Base-by-base conservation (phyloP, 2,888 invertebrate species). In the Tinea trinotella region DNA sequence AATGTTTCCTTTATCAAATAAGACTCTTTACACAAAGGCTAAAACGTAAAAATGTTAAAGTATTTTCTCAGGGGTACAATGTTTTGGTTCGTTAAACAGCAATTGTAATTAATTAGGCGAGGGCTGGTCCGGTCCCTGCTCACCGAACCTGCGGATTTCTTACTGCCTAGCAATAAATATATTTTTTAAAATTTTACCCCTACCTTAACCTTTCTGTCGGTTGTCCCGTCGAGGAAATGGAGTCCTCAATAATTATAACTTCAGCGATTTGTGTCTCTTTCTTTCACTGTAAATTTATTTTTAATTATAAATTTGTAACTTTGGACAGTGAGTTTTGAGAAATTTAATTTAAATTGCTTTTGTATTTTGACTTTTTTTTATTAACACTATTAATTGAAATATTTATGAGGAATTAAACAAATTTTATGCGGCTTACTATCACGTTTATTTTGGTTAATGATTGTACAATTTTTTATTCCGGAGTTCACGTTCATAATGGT, bases 101-200 rank as follows among this genome's bases (percentile, higher is more conserved):
- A 64, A 69, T 72, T 67, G 68, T 67, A 68, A 72, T 73, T 73
- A 74, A 74, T 73, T 73, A 70, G 63, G 62, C 57, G 53, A 53
- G 59, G 58, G 59, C 56, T 59, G 58, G 9, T 10, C 48, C 48
- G 34, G 54, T 48, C 57, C 53, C 55, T 56, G 15, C 13, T 24
- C 50, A 48, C 19, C 19, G 56, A 61, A 64, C 62, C 63, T 60
- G 59, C 54, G 61, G 59, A 60, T 63, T 61, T 59, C 58, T 59
- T 53, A 56, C 56, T 55, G 57, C 56, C 61, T 59, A 58, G 58
- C 60, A 61, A 65, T 65, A 64, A 65, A 64, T 63, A 62, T 62
- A 60, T 60, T 40, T 50, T 46, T 46, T 46, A 15, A 19, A 46
- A 3, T 46, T 46, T n/a, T 19, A 18, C 46, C 46, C 46, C 10